These are phyloP conservation scores for Lasioglossum villosulum DNA, from an alignment of 2,888 invertebrate species.

Conservation along the genomic window DNA sequence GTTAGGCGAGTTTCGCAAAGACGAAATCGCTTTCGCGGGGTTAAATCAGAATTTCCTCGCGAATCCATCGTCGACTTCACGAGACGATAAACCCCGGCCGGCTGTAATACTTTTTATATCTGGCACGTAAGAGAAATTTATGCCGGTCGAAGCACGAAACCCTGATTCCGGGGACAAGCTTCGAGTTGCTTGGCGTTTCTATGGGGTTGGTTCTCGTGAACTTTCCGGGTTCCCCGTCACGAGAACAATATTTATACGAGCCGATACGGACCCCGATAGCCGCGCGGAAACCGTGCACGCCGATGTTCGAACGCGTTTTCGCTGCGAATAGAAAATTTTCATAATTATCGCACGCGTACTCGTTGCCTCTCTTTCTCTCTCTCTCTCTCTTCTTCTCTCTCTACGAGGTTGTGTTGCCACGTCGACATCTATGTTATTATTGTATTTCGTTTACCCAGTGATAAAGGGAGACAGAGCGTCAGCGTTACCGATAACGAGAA, in stretches of 20 bases:
- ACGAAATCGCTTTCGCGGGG: background rate
- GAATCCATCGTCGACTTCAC: conserved; percentile 33
- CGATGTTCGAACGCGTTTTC: conserved; percentile 21
- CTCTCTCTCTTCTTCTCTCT: background rate
- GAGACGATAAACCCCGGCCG: conserved; percentile 52
- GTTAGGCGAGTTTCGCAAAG: background rate
- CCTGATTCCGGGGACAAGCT: conserved; percentile 44
- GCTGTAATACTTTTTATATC: conserved; percentile 60
- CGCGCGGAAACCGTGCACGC: background rate
- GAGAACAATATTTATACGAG: conserved; percentile 57
- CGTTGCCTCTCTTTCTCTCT: background rate
- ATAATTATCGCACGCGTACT: conserved; percentile 21
- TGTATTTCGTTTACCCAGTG: conserved; percentile 20
- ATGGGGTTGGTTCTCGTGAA: conserved; percentile 5
- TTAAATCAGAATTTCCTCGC: conserved; percentile 27
- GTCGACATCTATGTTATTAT: background rate
- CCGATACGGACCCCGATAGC: conserved; percentile 46
- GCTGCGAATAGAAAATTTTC: conserved; percentile 27
- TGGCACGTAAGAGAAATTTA: conserved; percentile 50
- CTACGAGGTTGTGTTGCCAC: background rate
- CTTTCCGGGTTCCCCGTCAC: conserved; percentile 43
- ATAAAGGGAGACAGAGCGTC: background rate
- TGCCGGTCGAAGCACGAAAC: conserved; percentile 40
- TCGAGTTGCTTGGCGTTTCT: conserved; percentile 45
- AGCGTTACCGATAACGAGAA: background rate